These are phyloP conservation scores for Labeo rohita DNA, from an alignment of 2,113 vertebrate species.

Conservation along the genomic window DNA sequence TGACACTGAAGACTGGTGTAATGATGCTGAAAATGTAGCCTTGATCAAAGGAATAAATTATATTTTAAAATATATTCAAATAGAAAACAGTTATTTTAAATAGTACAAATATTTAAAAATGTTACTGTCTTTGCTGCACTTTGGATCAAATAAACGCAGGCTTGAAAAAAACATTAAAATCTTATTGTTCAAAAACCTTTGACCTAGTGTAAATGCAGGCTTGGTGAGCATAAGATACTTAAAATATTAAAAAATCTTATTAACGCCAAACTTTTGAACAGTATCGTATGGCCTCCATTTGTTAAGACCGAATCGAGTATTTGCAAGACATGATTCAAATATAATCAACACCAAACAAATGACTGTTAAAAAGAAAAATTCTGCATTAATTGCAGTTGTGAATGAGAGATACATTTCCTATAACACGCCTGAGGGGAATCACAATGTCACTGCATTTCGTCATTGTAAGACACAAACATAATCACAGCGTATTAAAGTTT, in stretches of 20 bases:
- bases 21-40: background rate
- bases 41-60: background rate
- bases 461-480: conserved; percentile 23
- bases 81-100: background rate
- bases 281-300: background rate
- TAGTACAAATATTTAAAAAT: background rate
- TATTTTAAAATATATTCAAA: background rate
- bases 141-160: background rate
- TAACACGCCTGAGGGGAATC: conserved; percentile 27
- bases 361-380: conserved; percentile 24
- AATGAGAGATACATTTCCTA: conserved; percentile 43
- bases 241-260: background rate
- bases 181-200: background rate
- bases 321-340: background rate
- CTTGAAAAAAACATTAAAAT: background rate
- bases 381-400: conserved; percentile 38
- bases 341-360: background rate
- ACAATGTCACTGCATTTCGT: conserved; percentile 13
- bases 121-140: background rate
- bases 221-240: background rate
- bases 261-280: background rate
- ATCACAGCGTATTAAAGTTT: conserved; percentile 46
- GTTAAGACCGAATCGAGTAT: background rate
- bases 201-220: background rate
- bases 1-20: background rate